phyloP scores from a whole-genome alignment of 2,113 vertebrate species.

The Australoheros scitulus region DNA sequence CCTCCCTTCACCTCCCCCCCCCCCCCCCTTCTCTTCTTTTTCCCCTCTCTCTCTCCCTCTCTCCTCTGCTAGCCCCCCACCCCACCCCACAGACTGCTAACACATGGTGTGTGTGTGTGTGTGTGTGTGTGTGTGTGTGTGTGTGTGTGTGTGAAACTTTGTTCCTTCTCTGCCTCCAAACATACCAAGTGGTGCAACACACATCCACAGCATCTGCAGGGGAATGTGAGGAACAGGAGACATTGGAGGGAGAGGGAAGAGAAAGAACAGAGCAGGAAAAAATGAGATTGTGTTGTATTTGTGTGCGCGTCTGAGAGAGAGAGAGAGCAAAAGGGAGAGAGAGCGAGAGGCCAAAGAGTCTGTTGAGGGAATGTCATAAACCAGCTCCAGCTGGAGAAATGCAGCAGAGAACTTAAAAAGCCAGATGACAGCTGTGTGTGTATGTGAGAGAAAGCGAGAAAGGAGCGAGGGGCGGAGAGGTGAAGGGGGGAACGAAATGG shows the following conservation, averaged over 20 bases:
- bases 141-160: conserved; percentile 53
- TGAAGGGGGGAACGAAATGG: conserved; percentile 78
- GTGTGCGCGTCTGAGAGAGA: conserved; percentile 29
- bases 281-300: conserved; percentile 58
- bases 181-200: conserved; percentile 60
- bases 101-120: conserved; percentile 64
- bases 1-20: too few species aligned
- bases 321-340: conserved; percentile 7
- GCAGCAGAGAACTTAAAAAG: conserved; percentile 86
- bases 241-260: conserved; percentile 59
- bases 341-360: conserved; percentile 80
- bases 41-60: neutral
- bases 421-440: conserved; percentile 89
- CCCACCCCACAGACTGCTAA: conserved; percentile 58
- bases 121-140: conserved; percentile 44
- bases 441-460: conserved; percentile 65
- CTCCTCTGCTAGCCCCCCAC: neutral
- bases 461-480: conserved; percentile 34
- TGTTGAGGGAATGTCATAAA: conserved; percentile 90
- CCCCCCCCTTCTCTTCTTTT: conserved; percentile 8
- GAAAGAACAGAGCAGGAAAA: conserved; percentile 74
- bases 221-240: conserved; percentile 70
- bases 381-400: conserved; percentile 89
- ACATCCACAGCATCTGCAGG: conserved; percentile 58
- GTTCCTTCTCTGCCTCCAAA: conserved; percentile 59